Evolutionary conservation across 1,140 invertebrate species (phyloP).

Genomic region (Drosophila sechellia): DNA sequence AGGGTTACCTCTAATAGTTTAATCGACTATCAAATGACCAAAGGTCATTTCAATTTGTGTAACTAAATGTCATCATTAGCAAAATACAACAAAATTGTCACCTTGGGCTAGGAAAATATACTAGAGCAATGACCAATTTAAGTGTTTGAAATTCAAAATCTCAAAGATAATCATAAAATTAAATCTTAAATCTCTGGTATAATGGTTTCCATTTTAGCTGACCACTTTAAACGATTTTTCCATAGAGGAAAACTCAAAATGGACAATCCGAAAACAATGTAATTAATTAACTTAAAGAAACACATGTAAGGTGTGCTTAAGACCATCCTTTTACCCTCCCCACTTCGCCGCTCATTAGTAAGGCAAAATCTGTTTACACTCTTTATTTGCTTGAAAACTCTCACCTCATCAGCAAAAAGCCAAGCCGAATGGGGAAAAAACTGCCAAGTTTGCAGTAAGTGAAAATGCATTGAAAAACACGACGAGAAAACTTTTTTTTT

Average conservation of each 20-base stretch:
- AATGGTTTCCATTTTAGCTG: too few species aligned
- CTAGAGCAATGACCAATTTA: too few species aligned
- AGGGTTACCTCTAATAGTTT: too few species aligned
- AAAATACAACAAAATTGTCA: not conserved
- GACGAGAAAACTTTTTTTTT: slow-evolving; percentile 54
- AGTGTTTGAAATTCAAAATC: not conserved
- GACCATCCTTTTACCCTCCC: not conserved
- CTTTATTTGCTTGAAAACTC: slow-evolving; percentile 61
- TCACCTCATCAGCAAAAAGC: slow-evolving; percentile 50
- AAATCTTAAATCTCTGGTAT: too few species aligned
- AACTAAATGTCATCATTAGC: slow-evolving; percentile 34
- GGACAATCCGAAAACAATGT: not conserved
- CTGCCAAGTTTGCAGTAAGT: slow-evolving; percentile 61
- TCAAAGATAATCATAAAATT: not conserved
- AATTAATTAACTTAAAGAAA: not conserved
- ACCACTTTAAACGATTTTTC: not conserved
- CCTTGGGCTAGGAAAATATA: too few species aligned
- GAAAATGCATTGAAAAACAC: slow-evolving; percentile 58
- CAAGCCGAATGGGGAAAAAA: slow-evolving; percentile 26
- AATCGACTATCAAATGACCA: slow-evolving; percentile 2
- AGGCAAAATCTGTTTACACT: slow-evolving; percentile 41
- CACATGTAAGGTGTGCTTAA: not conserved
- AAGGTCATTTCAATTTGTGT: slow-evolving; percentile 8
- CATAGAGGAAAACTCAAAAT: not conserved
- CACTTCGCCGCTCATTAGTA: slow-evolving; percentile 24